phyloP scores from a whole-genome alignment of 2,888 invertebrate species.

The Catocala nupta region DNA sequence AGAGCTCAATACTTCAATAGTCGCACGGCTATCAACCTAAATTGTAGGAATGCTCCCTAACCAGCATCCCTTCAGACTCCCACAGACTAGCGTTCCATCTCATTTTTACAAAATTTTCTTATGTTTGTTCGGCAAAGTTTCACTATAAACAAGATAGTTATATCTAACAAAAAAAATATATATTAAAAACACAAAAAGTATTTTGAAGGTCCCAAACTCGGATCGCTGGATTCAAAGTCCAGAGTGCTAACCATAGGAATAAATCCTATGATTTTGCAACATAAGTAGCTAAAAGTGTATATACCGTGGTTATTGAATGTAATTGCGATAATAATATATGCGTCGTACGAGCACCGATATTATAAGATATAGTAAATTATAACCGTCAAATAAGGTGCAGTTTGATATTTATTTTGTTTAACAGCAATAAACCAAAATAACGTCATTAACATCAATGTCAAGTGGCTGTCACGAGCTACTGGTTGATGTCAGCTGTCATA shows the following conservation, averaged over 20 bases:
- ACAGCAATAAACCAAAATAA: neutral
- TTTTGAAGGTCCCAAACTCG: constrained; percentile 83
- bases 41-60: constrained; percentile 79
- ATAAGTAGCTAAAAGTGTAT: too few relatives aligned
- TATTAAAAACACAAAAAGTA: neutral
- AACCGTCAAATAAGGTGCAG: too few relatives aligned
- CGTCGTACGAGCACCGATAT: too few relatives aligned
- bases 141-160: neutral
- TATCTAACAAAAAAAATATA: constrained; percentile 9
- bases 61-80: constrained; percentile 85
- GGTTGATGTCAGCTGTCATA: constrained; percentile 1
- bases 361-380: too few relatives aligned
- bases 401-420: too few relatives aligned
- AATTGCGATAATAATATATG: too few relatives aligned
- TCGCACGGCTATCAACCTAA: too few relatives aligned
- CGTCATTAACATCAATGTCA: neutral
- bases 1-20: too few relatives aligned
- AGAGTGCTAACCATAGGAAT: constrained; percentile 87
- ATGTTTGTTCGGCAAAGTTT: neutral
- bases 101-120: constrained; percentile 29
- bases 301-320: too few relatives aligned
- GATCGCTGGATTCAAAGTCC: constrained; percentile 88
- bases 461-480: neutral
- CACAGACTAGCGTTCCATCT: constrained; percentile 63
- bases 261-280: too few relatives aligned